Percentiles rank a stretch among this genome's conserved stretches.
phyloP scores from a whole-genome alignment of 2,797 vertebrate genomes.

The Masticophis lateralis region DNA sequence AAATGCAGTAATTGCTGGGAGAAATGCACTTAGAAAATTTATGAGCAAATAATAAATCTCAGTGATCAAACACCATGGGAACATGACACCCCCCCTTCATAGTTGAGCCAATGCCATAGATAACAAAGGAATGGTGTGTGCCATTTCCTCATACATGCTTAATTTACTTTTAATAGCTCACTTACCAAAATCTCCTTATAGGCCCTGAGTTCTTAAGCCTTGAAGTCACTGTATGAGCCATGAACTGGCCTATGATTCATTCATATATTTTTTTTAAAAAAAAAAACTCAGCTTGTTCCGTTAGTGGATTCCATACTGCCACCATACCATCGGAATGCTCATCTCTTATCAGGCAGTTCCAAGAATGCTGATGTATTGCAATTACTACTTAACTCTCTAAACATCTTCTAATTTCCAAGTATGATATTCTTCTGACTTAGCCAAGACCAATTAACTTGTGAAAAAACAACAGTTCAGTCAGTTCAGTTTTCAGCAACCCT shows the following conservation, averaged over 20 bases:
- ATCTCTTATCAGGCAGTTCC: slow-evolving; percentile 61
- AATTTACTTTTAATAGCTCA: slow-evolving; percentile 60
- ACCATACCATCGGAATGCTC: slow-evolving; percentile 45
- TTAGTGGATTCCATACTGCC: slow-evolving; percentile 35
- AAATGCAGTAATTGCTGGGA: neutral
- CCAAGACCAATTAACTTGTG: slow-evolving; percentile 45
- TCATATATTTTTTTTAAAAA: neutral
- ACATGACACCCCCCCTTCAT: slow-evolving; percentile 49
- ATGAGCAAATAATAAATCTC: slow-evolving; percentile 34
- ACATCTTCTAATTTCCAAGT: slow-evolving; percentile 62
- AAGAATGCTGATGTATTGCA: slow-evolving; percentile 64
- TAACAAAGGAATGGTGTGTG: slow-evolving; percentile 52
- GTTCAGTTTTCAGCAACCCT: slow-evolving; percentile 30
- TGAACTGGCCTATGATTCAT: slow-evolving; percentile 45
- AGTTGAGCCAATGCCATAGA: slow-evolving; percentile 47
- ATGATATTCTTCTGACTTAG: slow-evolving; percentile 64
- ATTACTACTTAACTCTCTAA: slow-evolving; percentile 53
- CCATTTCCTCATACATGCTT: slow-evolving; percentile 49
- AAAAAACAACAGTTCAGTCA: neutral
- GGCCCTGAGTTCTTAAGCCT: slow-evolving; percentile 62
- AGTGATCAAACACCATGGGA: slow-evolving; percentile 56
- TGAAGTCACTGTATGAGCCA: slow-evolving; percentile 54
- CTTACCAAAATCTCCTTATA: slow-evolving; percentile 63
- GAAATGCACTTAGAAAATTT: slow-evolving; percentile 24
- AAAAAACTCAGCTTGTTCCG: slow-evolving; percentile 25